Percentiles rank a stretch among this genome's conserved stretches.
phyloP scores from a whole-genome alignment of 2,888 invertebrate species.

The Carterocephalus palaemon region DNA sequence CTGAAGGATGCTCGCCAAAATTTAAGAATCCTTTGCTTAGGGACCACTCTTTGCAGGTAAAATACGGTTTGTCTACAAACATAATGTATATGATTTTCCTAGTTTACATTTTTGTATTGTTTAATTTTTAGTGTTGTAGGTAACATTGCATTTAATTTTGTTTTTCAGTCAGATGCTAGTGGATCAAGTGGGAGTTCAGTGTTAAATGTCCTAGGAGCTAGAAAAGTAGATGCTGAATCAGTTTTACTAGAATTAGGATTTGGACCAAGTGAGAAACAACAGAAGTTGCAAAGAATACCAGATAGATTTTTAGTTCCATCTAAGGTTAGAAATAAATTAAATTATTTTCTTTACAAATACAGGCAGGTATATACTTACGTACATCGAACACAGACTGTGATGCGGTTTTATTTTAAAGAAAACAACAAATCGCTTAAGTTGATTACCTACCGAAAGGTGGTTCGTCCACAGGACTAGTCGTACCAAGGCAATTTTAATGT shows the following conservation, averaged over 20 bases:
- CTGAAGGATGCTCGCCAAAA: conserved; percentile 66
- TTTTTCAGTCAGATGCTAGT: conserved; percentile 66
- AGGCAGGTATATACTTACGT: too few relatives aligned
- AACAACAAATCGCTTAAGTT: too few relatives aligned
- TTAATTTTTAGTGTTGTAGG: background rate
- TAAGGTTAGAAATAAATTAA: conserved; percentile 76
- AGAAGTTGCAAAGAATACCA: conserved; percentile 88
- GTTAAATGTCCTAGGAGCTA: conserved; percentile 88
- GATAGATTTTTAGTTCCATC: conserved; percentile 89
- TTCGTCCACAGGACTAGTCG: too few relatives aligned
- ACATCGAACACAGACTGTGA: too few relatives aligned
- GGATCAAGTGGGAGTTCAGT: conserved; percentile 85
- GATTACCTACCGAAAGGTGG: too few relatives aligned
- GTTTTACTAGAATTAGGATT: conserved; percentile 90
- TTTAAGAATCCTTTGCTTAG: conserved; percentile 69
- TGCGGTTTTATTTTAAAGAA: too few relatives aligned
- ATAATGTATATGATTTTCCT: background rate
- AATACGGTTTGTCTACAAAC: too few relatives aligned
- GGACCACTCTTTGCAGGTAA: conserved; percentile 74
- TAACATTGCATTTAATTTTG: background rate
- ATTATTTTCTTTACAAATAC: too few relatives aligned
- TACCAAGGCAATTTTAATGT: too few relatives aligned
- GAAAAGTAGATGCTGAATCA: conserved; percentile 93
- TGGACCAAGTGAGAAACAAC: conserved; percentile 84
- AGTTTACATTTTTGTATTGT: conserved; percentile 5